phyloP scores from a whole-genome alignment of 2,888 invertebrate species.

The Leistus spinibarbis region DNA sequence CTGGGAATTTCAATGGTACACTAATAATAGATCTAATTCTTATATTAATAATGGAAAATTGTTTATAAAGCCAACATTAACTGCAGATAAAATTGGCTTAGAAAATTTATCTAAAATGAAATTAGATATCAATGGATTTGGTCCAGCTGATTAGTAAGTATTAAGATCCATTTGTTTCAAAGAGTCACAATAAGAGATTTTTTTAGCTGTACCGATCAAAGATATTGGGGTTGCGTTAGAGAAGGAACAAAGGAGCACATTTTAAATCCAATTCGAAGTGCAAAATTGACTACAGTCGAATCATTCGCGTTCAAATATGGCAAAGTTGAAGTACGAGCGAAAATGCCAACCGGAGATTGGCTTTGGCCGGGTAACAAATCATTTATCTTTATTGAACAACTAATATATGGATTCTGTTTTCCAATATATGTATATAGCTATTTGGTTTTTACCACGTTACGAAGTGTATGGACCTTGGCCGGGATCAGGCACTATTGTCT shows the following conservation, averaged over 20 bases:
- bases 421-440: conserved; percentile 58
- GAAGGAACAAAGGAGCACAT: conserved; percentile 60
- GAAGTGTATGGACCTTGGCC: conserved; percentile 73
- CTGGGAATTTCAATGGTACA: conserved; percentile 75
- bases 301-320: conserved; percentile 72
- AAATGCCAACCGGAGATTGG: conserved; percentile 75
- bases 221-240: conserved; percentile 66
- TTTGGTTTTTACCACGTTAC: conserved; percentile 71
- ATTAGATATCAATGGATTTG: conserved; percentile 64
- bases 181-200: background rate
- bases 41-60: conserved; percentile 64
- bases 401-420: background rate
- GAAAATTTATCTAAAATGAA: conserved; percentile 60
- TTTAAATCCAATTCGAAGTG: conserved; percentile 71
- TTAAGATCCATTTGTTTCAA: background rate
- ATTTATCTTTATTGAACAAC: background rate
- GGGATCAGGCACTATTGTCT: conserved; percentile 73
- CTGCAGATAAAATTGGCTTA: conserved; percentile 62
- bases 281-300: conserved; percentile 65
- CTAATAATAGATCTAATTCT: conserved; percentile 70
- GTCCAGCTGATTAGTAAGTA: conserved; percentile 66
- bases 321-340: conserved; percentile 67
- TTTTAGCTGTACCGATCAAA: conserved; percentile 63
- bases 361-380: conserved; percentile 61
- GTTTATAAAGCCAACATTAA: conserved; percentile 66